phyloP scores from a whole-genome alignment of 2,888 invertebrate genomes.

The Beris morrisii region DNA sequence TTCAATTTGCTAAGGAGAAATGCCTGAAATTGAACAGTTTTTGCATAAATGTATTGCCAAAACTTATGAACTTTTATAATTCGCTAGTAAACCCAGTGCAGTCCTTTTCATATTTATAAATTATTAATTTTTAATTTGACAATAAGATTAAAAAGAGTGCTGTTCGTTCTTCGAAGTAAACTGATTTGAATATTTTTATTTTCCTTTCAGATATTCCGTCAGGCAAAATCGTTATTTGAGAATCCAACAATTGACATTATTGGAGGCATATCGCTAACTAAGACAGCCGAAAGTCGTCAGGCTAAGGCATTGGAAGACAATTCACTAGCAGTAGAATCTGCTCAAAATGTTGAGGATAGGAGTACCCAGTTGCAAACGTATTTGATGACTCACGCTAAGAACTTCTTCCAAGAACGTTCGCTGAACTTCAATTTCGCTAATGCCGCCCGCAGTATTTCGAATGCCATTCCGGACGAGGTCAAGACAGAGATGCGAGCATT shows the following conservation, averaged over 20 bases:
- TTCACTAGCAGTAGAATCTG: constrained; percentile 58
- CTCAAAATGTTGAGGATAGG: constrained; percentile 58
- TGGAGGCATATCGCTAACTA: constrained; percentile 60
- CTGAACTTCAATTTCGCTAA: constrained; percentile 58
- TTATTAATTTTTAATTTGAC: background rate
- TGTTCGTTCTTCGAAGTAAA: background rate
- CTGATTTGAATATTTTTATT: constrained; percentile 9
- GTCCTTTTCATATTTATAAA: too few relatives aligned
- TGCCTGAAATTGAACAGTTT: too few relatives aligned
- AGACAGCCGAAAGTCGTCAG: constrained; percentile 51
- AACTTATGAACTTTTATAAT: too few relatives aligned
- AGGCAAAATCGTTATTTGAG: constrained; percentile 62
- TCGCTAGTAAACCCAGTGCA: too few relatives aligned
- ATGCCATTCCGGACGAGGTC: constrained; percentile 61
- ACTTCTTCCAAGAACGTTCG: constrained; percentile 62
- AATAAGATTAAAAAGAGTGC: constrained; percentile 34
- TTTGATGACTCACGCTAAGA: constrained; percentile 59
- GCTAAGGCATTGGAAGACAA: constrained; percentile 58
- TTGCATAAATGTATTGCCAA: too few relatives aligned
- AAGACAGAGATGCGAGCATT: constrained; percentile 60
- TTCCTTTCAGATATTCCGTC: constrained; percentile 59
- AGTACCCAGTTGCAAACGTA: constrained; percentile 63
- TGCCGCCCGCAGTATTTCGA: constrained; percentile 57
- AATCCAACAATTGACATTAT: constrained; percentile 61
- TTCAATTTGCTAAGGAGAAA: too few relatives aligned